Conservation (phyloP, 2,113 vertebrate species). For the Macroglossus sobrinus region DNA sequence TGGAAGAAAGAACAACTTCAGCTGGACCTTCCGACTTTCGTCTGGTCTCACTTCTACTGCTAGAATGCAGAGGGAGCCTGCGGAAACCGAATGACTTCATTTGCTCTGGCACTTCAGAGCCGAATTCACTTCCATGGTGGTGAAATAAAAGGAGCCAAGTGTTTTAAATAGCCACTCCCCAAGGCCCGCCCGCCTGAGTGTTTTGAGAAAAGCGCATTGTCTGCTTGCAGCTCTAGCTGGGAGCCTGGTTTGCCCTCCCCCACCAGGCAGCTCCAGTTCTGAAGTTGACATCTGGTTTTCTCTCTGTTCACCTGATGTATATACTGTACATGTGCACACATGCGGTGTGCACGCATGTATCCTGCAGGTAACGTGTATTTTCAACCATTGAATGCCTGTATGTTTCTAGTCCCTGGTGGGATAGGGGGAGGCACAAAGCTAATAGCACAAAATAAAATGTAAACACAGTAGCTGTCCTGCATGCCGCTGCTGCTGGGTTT, state of each 20-base stretch:
- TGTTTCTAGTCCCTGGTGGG: not conserved
- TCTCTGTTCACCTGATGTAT: constrained; percentile 85
- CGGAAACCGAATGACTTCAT: constrained; percentile 87
- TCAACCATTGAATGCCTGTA: not conserved
- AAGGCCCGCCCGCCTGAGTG: constrained; percentile 83
- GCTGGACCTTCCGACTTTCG: constrained; percentile 46
- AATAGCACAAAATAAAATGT: constrained; percentile 82
- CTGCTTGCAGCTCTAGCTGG: constrained; percentile 79
- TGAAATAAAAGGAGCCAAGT: constrained; percentile 92
- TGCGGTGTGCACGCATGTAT: not conserved
- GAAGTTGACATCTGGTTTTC: constrained; percentile 90
- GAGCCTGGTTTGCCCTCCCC: constrained; percentile 83
- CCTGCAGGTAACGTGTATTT: not conserved
- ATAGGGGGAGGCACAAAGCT: not conserved
- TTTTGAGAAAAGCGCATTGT: constrained; percentile 89
- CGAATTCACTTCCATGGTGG: constrained; percentile 86
- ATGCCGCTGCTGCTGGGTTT: constrained; percentile 86
- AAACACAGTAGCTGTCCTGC: constrained; percentile 82
- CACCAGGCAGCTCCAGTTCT: constrained; percentile 83
- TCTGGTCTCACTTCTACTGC: constrained; percentile 19
- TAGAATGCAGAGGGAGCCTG: constrained; percentile 79
- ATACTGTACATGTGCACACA: not conserved
- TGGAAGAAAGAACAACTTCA: constrained; percentile 44
- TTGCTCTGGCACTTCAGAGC: constrained; percentile 84
- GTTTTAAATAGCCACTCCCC: constrained; percentile 90